phyloP scores from a whole-genome alignment of 2,113 vertebrate species.

The Nansenia antarctica region DNA sequence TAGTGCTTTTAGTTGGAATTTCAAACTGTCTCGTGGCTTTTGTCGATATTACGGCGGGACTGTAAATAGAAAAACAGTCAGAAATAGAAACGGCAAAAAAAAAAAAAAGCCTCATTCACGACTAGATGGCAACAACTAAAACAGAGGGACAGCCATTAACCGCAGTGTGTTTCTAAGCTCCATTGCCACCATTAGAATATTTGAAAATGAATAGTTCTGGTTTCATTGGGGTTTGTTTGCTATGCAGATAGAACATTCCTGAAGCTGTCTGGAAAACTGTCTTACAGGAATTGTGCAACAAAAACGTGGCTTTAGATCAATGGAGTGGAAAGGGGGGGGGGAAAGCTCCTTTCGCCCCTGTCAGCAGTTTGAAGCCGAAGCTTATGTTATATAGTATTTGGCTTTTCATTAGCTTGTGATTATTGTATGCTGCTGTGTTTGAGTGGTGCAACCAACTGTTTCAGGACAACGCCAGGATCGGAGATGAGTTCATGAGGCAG shows the following conservation, averaged over 20 bases:
- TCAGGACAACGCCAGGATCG: slow-evolving; percentile 80
- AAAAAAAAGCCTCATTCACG: slow-evolving; percentile 42
- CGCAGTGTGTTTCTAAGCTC: slow-evolving; percentile 17
- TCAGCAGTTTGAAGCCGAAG: neutral
- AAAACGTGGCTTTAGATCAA: slow-evolving; percentile 17
- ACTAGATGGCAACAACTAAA: slow-evolving; percentile 40
- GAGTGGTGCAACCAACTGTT: slow-evolving; percentile 25
- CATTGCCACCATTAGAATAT: slow-evolving; percentile 26
- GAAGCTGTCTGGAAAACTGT: slow-evolving; percentile 45
- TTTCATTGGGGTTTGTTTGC: slow-evolving; percentile 38
- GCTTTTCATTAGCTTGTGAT: neutral
- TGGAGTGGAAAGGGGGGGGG: no score
- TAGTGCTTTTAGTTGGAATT: slow-evolving; percentile 48
- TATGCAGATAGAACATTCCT: slow-evolving; percentile 36
- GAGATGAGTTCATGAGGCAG: slow-evolving; percentile 87
- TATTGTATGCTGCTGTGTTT: neutral
- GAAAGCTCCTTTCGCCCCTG: slow-evolving; percentile 7
- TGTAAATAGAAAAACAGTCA: slow-evolving; percentile 62
- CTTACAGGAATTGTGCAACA: slow-evolving; percentile 11
- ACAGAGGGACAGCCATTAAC: slow-evolving; percentile 16
- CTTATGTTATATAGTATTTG: neutral
- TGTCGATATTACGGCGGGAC: slow-evolving; percentile 48
- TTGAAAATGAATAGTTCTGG: slow-evolving; percentile 19
- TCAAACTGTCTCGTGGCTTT: slow-evolving; percentile 43
- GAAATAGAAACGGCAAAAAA: no score